Evolutionary conservation across 2,797 vertebrate genomes (phyloP), one percentile per base, ranked within the genome.

Genomic region (Cyclura pinguis): DNA sequence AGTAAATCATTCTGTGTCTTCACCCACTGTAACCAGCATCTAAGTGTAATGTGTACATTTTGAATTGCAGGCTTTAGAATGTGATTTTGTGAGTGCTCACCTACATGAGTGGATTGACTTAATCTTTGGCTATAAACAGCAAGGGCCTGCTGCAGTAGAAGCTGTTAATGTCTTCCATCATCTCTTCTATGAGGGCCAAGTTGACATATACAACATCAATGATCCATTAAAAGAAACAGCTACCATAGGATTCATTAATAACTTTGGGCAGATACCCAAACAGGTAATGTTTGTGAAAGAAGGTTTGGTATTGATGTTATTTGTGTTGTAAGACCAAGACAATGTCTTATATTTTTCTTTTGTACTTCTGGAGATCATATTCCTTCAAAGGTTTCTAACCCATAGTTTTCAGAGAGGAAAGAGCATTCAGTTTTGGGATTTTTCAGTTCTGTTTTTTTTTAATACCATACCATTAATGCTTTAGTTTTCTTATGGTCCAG

Each of bases 131-230:
- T 99, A 98, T 93, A 99, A 99, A 97, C 99, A 99, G 96, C 99
- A 99, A 97, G 99, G 99, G 1, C 99, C 98, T 12, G 97, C 99
- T 0, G 99, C 99, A 0, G 98, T 99, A 86, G 99, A 99, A 95
- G 98, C 99, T 0, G 98, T 99, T 38, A 99, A 99, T 91, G 99
- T 99, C 93, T 99, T 99, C 96, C 99, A 99, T 96, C 99, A 99
- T 96, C 98, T 99, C 85, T 99, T 99, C 96, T 99, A 99, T 82
- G 99, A 99, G 96, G 99, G 99, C 1, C 99, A 99, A 96, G 99
- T 99, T 95, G 99, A 99, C 95, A 99, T 99, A 93, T 99, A 99
- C 97, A 99, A 99, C 97, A 99, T 99, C 96, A 99, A 99, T n/a
- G 99, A 99, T 96, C 99, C 99, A 0, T 97, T 99, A 12, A 99